Evolutionary conservation across 2,888 invertebrate species (phyloP).

Genomic region (Coenonympha glycerion): DNA sequence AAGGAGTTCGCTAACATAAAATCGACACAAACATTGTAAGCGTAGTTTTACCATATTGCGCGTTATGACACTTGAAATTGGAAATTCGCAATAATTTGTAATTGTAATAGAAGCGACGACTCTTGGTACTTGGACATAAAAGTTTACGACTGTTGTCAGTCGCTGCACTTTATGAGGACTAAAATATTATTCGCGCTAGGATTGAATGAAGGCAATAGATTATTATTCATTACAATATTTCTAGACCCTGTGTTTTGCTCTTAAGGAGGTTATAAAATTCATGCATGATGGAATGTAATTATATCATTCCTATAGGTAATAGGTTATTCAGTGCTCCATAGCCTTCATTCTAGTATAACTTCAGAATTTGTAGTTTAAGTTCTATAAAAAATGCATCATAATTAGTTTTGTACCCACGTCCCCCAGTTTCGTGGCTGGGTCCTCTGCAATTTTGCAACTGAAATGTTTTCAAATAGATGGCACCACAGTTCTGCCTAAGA

Average conservation of each 20-base stretch:
- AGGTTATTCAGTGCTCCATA: too few species aligned
- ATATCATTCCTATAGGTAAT: too few species aligned
- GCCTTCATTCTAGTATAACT: too few species aligned
- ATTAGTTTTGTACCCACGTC: too few species aligned
- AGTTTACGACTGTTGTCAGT: constrained; percentile 69
- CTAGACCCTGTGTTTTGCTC: constrained; percentile 35
- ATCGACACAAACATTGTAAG: constrained; percentile 45
- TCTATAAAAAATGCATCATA: too few species aligned
- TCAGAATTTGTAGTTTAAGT: too few species aligned
- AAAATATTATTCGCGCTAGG: constrained; percentile 62
- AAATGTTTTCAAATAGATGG: too few species aligned
- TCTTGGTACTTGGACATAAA: constrained; percentile 56
- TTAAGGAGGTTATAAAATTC: too few species aligned
- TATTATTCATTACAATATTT: constrained; percentile 63
- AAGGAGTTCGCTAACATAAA: constrained; percentile 34
- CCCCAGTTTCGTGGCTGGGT: too few species aligned
- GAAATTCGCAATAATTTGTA: constrained; percentile 72
- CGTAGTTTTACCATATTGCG: constrained; percentile 41
- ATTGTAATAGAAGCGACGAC: constrained; percentile 71
- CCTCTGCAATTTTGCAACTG: too few species aligned
- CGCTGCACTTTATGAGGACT: constrained; percentile 64
- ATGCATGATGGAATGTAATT: too few species aligned
- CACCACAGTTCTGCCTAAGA: too few species aligned
- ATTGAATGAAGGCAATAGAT: constrained; percentile 51
- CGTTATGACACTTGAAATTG: constrained; percentile 48